Conservation (phyloP, 2,888 invertebrate genomes). For the Plagiodera versicolora region DNA sequence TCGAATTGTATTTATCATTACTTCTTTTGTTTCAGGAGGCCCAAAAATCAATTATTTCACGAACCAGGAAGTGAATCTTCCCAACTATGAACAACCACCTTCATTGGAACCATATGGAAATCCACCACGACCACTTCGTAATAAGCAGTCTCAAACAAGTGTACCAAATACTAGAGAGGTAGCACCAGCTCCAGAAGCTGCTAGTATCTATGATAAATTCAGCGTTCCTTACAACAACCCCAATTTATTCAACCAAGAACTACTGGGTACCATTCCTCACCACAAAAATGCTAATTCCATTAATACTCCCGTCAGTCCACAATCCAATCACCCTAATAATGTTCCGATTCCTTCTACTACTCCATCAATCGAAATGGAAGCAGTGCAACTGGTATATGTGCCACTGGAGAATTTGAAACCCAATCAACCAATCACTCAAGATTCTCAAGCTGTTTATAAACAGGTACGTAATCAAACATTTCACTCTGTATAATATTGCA, state of each 20-base stretch:
- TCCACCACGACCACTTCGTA: constrained; percentile 15
- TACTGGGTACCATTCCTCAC: constrained; percentile 33
- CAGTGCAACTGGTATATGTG: constrained; percentile 79
- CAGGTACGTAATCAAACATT: constrained; percentile 46
- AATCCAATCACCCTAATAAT: neutral
- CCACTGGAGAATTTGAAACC: constrained; percentile 64
- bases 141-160: constrained; percentile 17
- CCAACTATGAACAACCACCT: constrained; percentile 30
- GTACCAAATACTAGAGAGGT: constrained; percentile 12
- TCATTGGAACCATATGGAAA: constrained; percentile 19
- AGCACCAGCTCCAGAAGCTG: constrained; percentile 34
- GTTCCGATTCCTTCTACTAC: constrained; percentile 5
- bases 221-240: constrained; percentile 37
- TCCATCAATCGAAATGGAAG: constrained; percentile 54
- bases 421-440: constrained; percentile 60
- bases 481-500: neutral
- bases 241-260: constrained; percentile 35
- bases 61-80: constrained; percentile 26
- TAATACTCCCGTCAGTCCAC: constrained; percentile 3
- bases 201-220: constrained; percentile 38
- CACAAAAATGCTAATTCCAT: constrained; percentile 5
- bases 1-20: neutral
- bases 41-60: constrained; percentile 25
- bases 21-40: constrained; percentile 1
- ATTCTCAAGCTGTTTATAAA: constrained; percentile 38